Evolutionary conservation across 2,888 invertebrate genomes (phyloP), one percentile per base, ranked within the genome.

Genomic region (Amblyteles armatorius): DNA sequence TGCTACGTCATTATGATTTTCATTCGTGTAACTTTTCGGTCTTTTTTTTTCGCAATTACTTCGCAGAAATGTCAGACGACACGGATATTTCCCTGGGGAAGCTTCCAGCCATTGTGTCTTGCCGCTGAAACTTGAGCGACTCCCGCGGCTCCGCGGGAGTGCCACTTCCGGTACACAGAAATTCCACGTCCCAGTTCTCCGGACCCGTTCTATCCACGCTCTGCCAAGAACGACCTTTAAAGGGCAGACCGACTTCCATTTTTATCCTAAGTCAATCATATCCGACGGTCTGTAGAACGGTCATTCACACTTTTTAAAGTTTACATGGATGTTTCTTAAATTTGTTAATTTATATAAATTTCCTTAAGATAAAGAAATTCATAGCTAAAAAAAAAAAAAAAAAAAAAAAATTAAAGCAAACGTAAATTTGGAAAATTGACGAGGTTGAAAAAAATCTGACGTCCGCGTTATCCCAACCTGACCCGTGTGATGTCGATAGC

Each of bases 401-500:
- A 77, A 26, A 71, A 81, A 80, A 78, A 84, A 83, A 22, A 29
- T 11, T 36, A 1, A 0, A 0, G 40, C 2, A 40, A 11, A 3
- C 2, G 40, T 11, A 40, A 40, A 1, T 11, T 40, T 40, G 40
- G 0, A 6, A 55, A 55, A 85, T 86, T 80, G 73, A 84, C 71
- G 80, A 50, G 63, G 67, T 72, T 83, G 76, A 73, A 82, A 86
- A 29, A 82, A 79, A 79, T 79, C 68, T 72, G 80, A 79, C 81
- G 57, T 82, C 73, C 29, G 40, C 0, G 60, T 3, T 65, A 76
- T 83, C 79, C 88, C 85, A 89, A 89, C 89, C 89, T 85, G 86
- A 91, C 89, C 88, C 86, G 88, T 87, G 86, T 29, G 88, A 85
- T 87, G 29, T 86, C 83, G 78, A 83, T 80, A 88, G n/a, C 91